Evolutionary conservation across 2,113 vertebrate species (phyloP), one percentile per base, ranked within the genome.

Genomic region (Eptesicus fuscus): DNA sequence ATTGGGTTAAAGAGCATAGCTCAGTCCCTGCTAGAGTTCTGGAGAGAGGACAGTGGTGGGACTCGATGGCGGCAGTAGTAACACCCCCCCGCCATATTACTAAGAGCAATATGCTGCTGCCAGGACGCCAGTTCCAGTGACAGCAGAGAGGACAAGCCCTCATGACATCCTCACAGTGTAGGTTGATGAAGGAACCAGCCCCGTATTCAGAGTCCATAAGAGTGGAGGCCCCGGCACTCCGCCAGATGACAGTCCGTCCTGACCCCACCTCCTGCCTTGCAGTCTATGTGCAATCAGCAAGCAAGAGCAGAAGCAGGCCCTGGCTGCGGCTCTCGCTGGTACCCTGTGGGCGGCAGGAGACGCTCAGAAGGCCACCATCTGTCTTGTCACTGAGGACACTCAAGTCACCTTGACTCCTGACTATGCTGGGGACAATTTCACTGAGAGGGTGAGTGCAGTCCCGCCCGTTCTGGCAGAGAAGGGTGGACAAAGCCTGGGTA

Each of bases 261-360:
- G 1, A 17, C 35, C 70, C 37, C 2, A 30, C 7, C 40, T 40
- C 49, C 63, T 63, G 2, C 7, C 0, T 49, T 4, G 0, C 96
- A 99, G 99, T 86, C 96, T 99, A n/a, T 0, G 78, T 42, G 87
- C 91, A 16, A 23, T 98, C 0, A 97, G 98, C 53, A 91, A 12
- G 30, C 71, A 9, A 61, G 98, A 99, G 7, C 99, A 99, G 94
- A 97, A 97, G 1, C 84, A 11, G 32, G 98, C 98, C 0, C 95
- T 99, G 96, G 98, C 98, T 0, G 69, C 11, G 0, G 98, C 98
- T 0, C 86, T 99, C 71, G 92, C 98, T 0, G 98, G 98, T 91
- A 98, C 97, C 90, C 98, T 99, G n/a, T 99, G 99, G 99, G 98
- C 97, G 51, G 98, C 98, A 0, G 99, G 99, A 35, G 98, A 98